These are phyloP conservation scores for Cololabis saira DNA, from an alignment of 2,113 vertebrate species.

Conservation along the genomic window DNA sequence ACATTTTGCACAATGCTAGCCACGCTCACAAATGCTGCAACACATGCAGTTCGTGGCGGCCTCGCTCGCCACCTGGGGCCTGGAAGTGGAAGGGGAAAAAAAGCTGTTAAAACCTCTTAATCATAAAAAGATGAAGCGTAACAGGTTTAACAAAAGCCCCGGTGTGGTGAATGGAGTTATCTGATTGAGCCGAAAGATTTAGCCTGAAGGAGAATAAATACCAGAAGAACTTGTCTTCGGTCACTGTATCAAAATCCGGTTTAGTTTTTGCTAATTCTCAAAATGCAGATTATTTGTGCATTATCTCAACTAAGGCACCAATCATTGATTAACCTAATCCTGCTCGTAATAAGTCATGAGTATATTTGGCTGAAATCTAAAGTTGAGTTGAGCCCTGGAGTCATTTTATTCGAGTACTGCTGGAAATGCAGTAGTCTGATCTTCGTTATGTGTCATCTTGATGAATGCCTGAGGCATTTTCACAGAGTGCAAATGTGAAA, in stretches of 20 bases:
- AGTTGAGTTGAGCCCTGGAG: slow-evolving; percentile 24
- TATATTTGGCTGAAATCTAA: neutral
- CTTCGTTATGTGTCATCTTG: slow-evolving; percentile 68
- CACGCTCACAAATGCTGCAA: slow-evolving; percentile 18
- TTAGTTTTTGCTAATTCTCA: slow-evolving; percentile 47
- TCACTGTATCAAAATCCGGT: slow-evolving; percentile 17
- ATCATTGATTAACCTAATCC: slow-evolving; percentile 55
- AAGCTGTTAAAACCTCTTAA: slow-evolving; percentile 61
- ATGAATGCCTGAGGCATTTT: slow-evolving; percentile 74
- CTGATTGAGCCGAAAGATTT: slow-evolving; percentile 64
- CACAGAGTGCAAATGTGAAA: slow-evolving; percentile 72
- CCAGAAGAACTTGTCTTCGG: slow-evolving; percentile 36
- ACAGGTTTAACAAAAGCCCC: slow-evolving; percentile 60
- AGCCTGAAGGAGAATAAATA: slow-evolving; percentile 59
- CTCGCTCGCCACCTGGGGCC: slow-evolving; percentile 59
- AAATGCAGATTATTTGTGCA: slow-evolving; percentile 46
- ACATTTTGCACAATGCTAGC: slow-evolving; percentile 50
- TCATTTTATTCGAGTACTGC: slow-evolving; percentile 16
- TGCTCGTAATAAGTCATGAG: slow-evolving; percentile 4
- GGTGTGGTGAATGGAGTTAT: slow-evolving; percentile 53
- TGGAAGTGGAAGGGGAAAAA: neutral
- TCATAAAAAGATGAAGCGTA: slow-evolving; percentile 62
- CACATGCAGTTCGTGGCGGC: slow-evolving; percentile 42
- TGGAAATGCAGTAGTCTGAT: slow-evolving; percentile 49
- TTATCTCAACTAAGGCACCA: slow-evolving; percentile 39